A percentile compares a stretch with the other conserved stretches of the same genome.
phyloP scores from a whole-genome alignment of 1,140 invertebrate genomes.

The Heliothis subflexa region DNA sequence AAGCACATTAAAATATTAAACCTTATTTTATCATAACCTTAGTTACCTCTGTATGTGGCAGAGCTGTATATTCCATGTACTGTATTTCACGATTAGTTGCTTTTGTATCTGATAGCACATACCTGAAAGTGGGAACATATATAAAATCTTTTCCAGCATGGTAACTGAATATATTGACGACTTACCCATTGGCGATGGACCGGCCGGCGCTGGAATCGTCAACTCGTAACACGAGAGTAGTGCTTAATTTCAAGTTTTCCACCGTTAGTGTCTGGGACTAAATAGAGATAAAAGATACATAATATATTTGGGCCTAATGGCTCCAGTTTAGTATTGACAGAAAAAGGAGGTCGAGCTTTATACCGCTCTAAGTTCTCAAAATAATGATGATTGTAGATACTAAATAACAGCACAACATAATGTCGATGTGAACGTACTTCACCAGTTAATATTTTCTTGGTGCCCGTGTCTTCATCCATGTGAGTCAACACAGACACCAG shows the following conservation, averaged over 20 bases:
- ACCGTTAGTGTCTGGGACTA: constrained; percentile 62
- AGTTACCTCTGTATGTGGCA: constrained; percentile 62
- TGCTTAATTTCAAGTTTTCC: constrained; percentile 62
- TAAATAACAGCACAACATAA: background rate
- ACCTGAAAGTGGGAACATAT: constrained; percentile 55
- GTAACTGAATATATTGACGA: constrained; percentile 21
- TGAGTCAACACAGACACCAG: constrained; percentile 58
- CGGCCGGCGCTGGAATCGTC: constrained; percentile 58
- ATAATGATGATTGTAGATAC: background rate
- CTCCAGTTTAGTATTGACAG: no score
- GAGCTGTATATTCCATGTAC: constrained; percentile 64
- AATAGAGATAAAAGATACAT: background rate
- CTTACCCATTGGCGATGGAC: constrained; percentile 66
- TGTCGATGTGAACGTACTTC: constrained; percentile 54
- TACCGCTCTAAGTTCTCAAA: no score
- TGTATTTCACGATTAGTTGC: constrained; percentile 56
- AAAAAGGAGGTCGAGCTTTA: no score
- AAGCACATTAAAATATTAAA: no score
- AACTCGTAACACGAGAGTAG: constrained; percentile 63
- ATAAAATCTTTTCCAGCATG: no score
- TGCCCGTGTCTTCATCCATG: constrained; percentile 54
- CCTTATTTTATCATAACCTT: no score
- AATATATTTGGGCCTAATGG: no score
- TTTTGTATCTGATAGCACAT: constrained; percentile 67
- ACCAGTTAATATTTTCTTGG: constrained; percentile 59